phyloP scores from a whole-genome alignment of 2,113 vertebrate genomes.

The Excalfactoria chinensis region DNA sequence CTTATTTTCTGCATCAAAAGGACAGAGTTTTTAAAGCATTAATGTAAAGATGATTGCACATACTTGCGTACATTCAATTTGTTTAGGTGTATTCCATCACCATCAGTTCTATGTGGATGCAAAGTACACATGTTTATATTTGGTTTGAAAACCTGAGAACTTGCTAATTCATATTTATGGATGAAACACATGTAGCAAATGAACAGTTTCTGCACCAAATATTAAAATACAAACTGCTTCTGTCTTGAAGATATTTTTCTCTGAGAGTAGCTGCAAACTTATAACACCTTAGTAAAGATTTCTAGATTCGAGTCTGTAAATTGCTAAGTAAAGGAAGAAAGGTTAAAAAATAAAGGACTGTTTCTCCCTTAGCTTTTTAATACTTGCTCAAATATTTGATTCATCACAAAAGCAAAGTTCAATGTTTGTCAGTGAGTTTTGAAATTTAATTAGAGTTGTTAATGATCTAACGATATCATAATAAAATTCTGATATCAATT shows the following conservation, averaged over 20 bases:
- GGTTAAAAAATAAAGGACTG: rapidly evolving
- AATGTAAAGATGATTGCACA: neutral
- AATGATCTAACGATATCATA: neutral
- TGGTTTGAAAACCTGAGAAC: neutral
- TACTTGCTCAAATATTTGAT: neutral
- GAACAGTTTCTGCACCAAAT: neutral
- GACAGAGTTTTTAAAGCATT: neutral
- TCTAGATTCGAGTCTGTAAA: neutral
- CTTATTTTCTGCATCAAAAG: neutral
- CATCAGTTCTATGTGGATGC: neutral
- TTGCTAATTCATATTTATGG: neutral
- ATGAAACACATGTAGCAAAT: neutral
- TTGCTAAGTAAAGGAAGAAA: neutral
- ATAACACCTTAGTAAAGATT: neutral
- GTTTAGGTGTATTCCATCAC: neutral
- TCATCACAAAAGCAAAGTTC: neutral
- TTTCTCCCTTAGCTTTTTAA: neutral
- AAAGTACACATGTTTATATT: neutral
- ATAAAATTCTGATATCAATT: neutral
- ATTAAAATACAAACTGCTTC: neutral
- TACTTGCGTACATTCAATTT: neutral
- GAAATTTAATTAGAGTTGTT: neutral
- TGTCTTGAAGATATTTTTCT: neutral
- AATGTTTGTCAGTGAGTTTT: neutral
- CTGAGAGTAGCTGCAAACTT: neutral